Evolutionary conservation across 2,888 invertebrate species (phyloP), one percentile per base, ranked within the genome.

Genomic region (Callimorpha dominula): DNA sequence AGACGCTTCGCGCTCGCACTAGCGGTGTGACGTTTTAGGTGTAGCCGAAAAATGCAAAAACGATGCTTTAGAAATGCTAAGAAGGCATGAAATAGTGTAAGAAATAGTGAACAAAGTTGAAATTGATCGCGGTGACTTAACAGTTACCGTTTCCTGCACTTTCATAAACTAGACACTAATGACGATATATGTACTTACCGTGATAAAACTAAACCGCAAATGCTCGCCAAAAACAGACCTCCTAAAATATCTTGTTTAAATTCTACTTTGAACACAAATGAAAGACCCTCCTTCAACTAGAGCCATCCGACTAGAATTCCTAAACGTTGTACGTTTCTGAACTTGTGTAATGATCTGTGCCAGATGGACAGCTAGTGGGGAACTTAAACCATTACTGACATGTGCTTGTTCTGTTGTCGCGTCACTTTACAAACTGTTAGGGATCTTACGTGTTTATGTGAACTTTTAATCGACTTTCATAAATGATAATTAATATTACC

Each of bases 321-420:
- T n/a, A n/a, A 67, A 52, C 40, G 11, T 40, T 62, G 15, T 42
- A 62, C 65, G 14, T 72, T 43, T 62, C 60, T 71, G 43, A 63
- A 54, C 62, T 65, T 40, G 42, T 54, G 54, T 72, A 73, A 73
- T 70, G 63, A 65, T 72, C 49, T 67, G 9, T 49, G 54, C 60
- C 68, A 77, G 72, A 68, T 62, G 69, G 71, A 63, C 43, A 66
- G 73, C 63, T 40, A 63, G 54, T 15, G 46, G 11, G 57, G 75
- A 82, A 84, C 78, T 82, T 78, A 20, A 60, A 40, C 74, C 71
- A 82, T 82, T 82, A 84, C 70, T 72, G 73, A 67, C 78, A 82
- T 68, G 66, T 82, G 84, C 67, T 76, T n/a, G 8, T 43, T 60
- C 31, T 6, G 57, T 7, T 7, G 7, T 20, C 20, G 20, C 3